Evolutionary conservation across 2,797 vertebrate genomes (phyloP).

Genomic region (Phataginus tetradactyla): DNA sequence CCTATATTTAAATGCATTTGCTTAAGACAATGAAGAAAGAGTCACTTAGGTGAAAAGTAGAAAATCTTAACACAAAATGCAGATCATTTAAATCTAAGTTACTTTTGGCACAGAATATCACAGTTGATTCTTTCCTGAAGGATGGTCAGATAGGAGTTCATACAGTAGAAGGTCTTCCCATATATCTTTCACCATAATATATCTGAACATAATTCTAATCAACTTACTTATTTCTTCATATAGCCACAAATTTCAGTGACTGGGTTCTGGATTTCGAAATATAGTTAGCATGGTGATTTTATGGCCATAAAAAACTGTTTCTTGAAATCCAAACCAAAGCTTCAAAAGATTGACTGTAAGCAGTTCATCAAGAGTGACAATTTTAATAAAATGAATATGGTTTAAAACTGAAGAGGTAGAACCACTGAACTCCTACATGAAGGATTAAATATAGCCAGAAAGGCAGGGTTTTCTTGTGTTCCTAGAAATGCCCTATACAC

Average conservation of each 20-base stretch:
- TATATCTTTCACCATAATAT: not conserved
- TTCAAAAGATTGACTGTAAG: not conserved
- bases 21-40: not conserved
- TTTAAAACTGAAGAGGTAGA: not conserved
- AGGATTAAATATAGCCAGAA: not conserved
- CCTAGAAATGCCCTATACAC: not conserved
- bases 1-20: not conserved
- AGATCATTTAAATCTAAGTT: not conserved
- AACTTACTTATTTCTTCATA: not conserved
- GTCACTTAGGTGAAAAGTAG: not conserved
- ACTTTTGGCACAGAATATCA: not conserved
- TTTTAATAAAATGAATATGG: not conserved
- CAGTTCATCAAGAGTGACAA: not conserved
- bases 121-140: not conserved
- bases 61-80: not conserved
- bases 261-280: slow-evolving; percentile 6
- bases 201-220: not conserved
- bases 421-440: not conserved
- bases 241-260: not conserved
- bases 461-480: not conserved
- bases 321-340: not conserved
- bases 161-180: not conserved
- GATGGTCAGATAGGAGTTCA: not conserved
- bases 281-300: not conserved
- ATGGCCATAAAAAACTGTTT: slow-evolving; percentile 15